Conservation (phyloP, 2,797 vertebrate genomes). For the Menidia menidia region DNA sequence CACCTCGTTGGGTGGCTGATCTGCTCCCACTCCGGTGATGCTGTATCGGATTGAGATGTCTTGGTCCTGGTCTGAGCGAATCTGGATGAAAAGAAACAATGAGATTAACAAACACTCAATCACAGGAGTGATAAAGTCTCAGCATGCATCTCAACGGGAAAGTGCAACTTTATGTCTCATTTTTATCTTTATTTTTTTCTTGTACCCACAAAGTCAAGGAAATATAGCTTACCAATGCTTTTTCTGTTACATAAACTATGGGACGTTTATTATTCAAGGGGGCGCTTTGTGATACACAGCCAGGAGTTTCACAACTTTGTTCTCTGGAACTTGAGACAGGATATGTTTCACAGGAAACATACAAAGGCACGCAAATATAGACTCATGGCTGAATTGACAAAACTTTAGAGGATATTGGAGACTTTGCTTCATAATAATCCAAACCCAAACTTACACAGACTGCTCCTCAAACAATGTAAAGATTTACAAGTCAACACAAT, state of each 20-base stretch:
- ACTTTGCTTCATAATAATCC: not conserved
- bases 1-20: slow-evolving; percentile 95
- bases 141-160: not conserved
- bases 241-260: not conserved
- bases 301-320: slow-evolving; percentile 37
- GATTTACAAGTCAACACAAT: not conserved
- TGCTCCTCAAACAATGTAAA: not conserved
- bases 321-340: slow-evolving; percentile 34
- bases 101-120: slow-evolving; percentile 9
- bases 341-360: slow-evolving; percentile 34
- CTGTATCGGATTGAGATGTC: slow-evolving; percentile 96
- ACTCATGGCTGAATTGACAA: too few species aligned
- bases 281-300: slow-evolving; percentile 34
- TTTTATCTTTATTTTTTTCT: not conserved
- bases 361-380: not conserved
- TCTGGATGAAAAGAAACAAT: slow-evolving; percentile 79
- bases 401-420: too few species aligned
- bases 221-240: not conserved
- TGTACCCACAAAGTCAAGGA: slow-evolving; percentile 7
- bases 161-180: not conserved
- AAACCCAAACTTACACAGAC: not conserved
- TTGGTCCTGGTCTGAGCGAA: slow-evolving; percentile 95
- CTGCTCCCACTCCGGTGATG: slow-evolving; percentile 94
- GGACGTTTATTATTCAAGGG: slow-evolving; percentile 47
- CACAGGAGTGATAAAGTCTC: not conserved